A percentile compares a stretch with the other conserved stretches of the same genome.
These are phyloP conservation scores for Cydia strobilella DNA, from an alignment of 1,140 invertebrate species.

Conservation along the genomic window DNA sequence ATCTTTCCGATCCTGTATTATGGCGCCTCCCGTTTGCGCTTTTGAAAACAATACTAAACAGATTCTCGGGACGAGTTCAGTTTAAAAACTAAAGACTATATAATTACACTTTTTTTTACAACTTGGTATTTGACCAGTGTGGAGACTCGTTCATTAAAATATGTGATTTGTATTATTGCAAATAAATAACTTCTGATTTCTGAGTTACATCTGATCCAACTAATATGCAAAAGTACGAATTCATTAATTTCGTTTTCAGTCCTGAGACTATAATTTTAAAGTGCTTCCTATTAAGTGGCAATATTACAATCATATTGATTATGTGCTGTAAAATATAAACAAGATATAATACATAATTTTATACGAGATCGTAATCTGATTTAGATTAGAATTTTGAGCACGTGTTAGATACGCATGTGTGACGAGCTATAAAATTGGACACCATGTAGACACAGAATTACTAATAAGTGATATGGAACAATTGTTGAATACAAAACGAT, in stretches of 20 bases:
- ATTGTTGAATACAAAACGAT: neutral
- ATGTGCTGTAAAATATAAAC: slow-evolving; percentile 8
- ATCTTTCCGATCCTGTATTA: no score
- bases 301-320: slow-evolving; percentile 9
- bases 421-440: slow-evolving; percentile 7
- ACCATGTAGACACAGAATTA: neutral
- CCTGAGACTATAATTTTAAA: neutral
- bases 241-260: neutral
- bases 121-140: no score
- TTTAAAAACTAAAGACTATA: no score
- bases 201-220: neutral
- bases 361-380: slow-evolving; percentile 21
- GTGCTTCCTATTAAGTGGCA: neutral
- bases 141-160: no score
- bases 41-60: no score
- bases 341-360: neutral
- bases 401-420: slow-evolving; percentile 17
- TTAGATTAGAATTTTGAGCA: slow-evolving; percentile 22
- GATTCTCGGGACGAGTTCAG: no score
- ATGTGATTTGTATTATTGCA: no score
- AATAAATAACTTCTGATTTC: no score
- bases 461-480: slow-evolving; percentile 9
- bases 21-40: no score
- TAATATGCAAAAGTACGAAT: slow-evolving; percentile 1
- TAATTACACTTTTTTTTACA: no score